phyloP scores from a whole-genome alignment of 2,113 vertebrate species.

The Poeciliopsis retropinna region DNA sequence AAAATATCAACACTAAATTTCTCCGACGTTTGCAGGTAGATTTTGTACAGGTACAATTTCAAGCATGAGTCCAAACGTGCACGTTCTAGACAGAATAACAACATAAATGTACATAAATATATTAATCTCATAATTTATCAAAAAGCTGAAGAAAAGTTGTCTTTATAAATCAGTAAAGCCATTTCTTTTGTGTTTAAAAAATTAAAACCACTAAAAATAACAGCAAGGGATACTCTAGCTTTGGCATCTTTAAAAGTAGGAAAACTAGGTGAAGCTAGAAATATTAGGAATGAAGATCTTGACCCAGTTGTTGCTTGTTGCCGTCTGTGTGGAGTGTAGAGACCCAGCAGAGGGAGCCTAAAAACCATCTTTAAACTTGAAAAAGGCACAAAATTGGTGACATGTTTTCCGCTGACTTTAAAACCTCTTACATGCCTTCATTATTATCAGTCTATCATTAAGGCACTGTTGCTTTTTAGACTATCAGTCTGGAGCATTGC shows the following conservation, averaged over 20 bases:
- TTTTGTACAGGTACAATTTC: too few species aligned
- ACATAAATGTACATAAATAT: background rate
- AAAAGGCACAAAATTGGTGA: background rate
- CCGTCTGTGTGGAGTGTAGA: background rate
- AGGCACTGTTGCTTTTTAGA: background rate
- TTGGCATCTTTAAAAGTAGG: background rate
- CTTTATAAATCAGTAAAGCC: background rate
- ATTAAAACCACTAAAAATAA: too few species aligned
- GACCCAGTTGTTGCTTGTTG: background rate
- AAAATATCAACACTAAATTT: too few species aligned
- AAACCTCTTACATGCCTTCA: background rate
- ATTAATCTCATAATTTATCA: background rate
- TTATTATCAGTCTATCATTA: background rate
- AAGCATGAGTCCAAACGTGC: too few species aligned
- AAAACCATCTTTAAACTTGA: slow-evolving; percentile 13
- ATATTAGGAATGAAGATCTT: too few species aligned
- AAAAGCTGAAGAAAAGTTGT: background rate
- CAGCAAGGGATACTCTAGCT: background rate
- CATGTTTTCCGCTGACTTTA: background rate
- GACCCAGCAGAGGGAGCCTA: slow-evolving; percentile 58
- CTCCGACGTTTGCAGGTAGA: background rate
- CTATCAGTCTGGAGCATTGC: background rate
- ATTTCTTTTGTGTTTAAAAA: too few species aligned
- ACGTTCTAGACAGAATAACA: too few species aligned
- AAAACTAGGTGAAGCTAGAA: background rate